Evolutionary conservation across 1,140 invertebrate species (phyloP).

Genomic region (Caenorhabditis inopinata): DNA sequence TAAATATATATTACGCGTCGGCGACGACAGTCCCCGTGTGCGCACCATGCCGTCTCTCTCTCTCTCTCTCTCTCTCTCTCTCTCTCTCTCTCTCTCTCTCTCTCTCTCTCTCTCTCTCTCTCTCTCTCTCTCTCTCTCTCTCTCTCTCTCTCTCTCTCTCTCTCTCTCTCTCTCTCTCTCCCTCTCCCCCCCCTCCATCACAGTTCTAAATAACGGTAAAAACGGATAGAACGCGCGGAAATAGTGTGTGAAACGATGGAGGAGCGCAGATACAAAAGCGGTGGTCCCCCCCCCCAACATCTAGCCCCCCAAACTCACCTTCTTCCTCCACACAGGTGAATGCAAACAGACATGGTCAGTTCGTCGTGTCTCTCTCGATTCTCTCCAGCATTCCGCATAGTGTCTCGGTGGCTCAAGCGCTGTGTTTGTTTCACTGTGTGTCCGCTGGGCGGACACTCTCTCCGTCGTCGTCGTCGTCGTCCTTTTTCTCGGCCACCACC

Average conservation of each 20-base stretch:
- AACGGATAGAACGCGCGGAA: no score
- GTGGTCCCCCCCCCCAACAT: background rate
- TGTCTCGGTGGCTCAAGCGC: background rate
- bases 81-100: no score
- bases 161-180: background rate
- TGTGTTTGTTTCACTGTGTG: constrained; percentile 2
- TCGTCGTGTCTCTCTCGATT: background rate
- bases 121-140: no score
- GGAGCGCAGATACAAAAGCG: background rate
- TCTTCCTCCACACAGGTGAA: background rate
- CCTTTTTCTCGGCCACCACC: no score
- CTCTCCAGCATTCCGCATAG: no score
- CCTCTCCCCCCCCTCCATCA: background rate
- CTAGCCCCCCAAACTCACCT: no score
- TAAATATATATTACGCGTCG: constrained; percentile 24
- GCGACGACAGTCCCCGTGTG: background rate
- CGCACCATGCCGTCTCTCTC: background rate
- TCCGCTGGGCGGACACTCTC: constrained; percentile 3
- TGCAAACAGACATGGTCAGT: constrained; percentile 32
- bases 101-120: no score
- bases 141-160: no score
- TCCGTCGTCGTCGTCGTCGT: background rate
- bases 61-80: no score
- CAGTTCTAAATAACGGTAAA: background rate
- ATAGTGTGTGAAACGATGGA: background rate